Evolutionary conservation across 2,113 vertebrate genomes (phyloP), one percentile per base, ranked within the genome.

Genomic region (Labeo catla): DNA sequence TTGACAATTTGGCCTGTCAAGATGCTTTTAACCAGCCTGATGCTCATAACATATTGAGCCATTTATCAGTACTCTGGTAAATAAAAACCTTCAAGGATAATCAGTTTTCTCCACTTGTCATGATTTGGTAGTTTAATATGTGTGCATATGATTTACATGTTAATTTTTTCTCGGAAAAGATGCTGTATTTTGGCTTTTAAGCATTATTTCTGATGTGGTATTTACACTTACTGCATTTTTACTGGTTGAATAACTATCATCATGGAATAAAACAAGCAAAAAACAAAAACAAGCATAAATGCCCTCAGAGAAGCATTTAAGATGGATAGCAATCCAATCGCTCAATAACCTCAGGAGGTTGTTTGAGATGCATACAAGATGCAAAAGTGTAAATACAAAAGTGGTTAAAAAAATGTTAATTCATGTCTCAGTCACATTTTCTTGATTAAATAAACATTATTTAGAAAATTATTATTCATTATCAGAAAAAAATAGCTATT

Each of bases 21-120:
- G 84, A 88, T 86, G 93, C 93, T 94, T 93, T 94, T 92, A 93
- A 88, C 90, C 88, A 91, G 88, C 89, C 90, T 91, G 89, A 93
- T 92, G 93, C 92, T 91, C 91, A 90, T 91, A 90, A 92, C 91
- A 91, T 88, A 90, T 91, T 91, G 90, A 93, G 89, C 86, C 82
- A 89, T 92, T 91, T 90, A 92, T 94, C 93, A 93, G 89, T 93
- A 92, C 90, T 43, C 36, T 9, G 72, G 86, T 90, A 92, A 92
- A 93, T 89, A 43, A 81, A 66, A 88, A 91, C 23, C 7, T 23
- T n/a, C 54, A 80, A 63, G 21, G 57, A 80, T 19, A 80, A 80
- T 16, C 45, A 21, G 19, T 63, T 79, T 47, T 13, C n/a, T 80
- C 13, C 36, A n/a, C 57, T 63, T 63, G 39, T 47, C 3, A 16